Evolutionary conservation across 2,888 invertebrate genomes (phyloP).

Genomic region (Dioctria rufipes): DNA sequence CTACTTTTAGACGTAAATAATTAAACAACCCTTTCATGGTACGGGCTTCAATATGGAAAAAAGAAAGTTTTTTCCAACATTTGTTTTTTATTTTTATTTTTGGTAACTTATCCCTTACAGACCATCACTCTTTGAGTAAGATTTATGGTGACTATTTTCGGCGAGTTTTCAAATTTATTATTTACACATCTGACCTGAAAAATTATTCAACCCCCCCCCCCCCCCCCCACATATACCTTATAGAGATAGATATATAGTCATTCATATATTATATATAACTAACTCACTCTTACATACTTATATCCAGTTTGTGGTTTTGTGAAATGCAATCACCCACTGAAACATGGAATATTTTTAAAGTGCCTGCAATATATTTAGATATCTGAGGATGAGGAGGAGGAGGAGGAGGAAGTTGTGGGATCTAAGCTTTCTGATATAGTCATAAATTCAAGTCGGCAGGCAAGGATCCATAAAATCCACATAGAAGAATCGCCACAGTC

Average conservation of each 20-base stretch:
- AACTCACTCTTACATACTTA: no score
- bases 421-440: constrained; percentile 34
- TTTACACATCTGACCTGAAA: constrained; percentile 52
- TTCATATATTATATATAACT: no score
- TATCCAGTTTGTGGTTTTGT: constrained; percentile 6
- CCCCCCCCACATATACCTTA: background rate
- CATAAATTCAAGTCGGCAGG: constrained; percentile 27
- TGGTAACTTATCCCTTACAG: constrained; percentile 33
- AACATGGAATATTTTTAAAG: constrained; percentile 32
- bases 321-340: constrained; percentile 31
- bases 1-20: constrained; percentile 39
- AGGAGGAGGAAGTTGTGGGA: background rate
- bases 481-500: no score
- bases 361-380: constrained; percentile 36
- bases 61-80: constrained; percentile 4
- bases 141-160: constrained; percentile 51
- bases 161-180: constrained; percentile 50
- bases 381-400: no score
- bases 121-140: constrained; percentile 35
- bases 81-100: constrained; percentile 1
- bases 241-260: background rate
- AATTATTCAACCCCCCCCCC: constrained; percentile 27
- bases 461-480: background rate
- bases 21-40: constrained; percentile 38
- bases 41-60: constrained; percentile 36